Base-by-base conservation (phyloP, 2,888 invertebrate genomes). In the Protophormia terraenovae region DNA sequence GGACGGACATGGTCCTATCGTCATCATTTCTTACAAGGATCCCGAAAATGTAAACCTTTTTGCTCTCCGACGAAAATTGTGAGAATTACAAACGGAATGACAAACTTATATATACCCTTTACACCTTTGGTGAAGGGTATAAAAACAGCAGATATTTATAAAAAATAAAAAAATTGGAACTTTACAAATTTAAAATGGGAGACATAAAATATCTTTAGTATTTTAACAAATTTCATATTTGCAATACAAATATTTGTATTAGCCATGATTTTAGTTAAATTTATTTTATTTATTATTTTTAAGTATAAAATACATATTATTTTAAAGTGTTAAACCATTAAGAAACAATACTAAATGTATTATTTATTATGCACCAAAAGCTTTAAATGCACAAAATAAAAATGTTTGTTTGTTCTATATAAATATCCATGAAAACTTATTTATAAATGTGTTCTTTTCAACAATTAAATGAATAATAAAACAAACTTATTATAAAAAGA, bases 301-400 rank as follows among this genome's bases (percentile, higher is more conserved):
- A n/a, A n/a, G n/a, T n/a, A n/a, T 55, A 62, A 73, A 72, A n/a
- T 53, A 14, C 32, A 6, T 71, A 69, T 64, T 66, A 71, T 71
- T 71, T 60, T 35, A 41, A 66, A 67, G 24, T 50, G 7, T 64
- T 55, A 55, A 50, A n/a, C 10, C 62, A 35, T 24, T 22, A n/a
- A 41, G n/a, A 24, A 66, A 45, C 1, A 41, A 55, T 78, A 58
- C 35, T 78, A 29, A 62, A 76, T 79, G 67, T 83, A 55, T 75
- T 79, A 45, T 69, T 75, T 78, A n/a, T n/a, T n/a, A 69, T 67
- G 81, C 85, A 85, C 78, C 8, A 41, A 78, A 73, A 73, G 78
- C 81, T 85, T 85, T 78, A 60, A 73, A 78, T 47, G 47, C 82
- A 85, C 85, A 47, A 29, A 35, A n/a, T n/a, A n/a, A n/a, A n/a